Conservation (phyloP, 1,140 invertebrate species). For the Bombus cullumanus region DNA sequence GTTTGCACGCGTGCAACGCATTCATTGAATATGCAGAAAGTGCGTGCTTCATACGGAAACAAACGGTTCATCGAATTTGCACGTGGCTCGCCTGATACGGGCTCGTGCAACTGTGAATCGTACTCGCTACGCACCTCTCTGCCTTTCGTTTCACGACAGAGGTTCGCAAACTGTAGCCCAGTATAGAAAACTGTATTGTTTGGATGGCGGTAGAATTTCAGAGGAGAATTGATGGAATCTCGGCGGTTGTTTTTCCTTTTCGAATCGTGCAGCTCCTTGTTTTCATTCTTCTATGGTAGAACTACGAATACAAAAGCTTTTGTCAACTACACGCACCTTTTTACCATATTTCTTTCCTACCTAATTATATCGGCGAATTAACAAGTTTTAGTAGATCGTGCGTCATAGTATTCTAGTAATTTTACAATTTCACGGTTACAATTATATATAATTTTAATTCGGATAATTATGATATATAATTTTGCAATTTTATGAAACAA, state of each 20-base stretch:
- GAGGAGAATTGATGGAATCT: neutral
- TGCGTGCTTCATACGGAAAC: slow-evolving; percentile 34
- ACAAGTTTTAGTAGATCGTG: too few species aligned
- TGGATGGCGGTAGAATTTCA: neutral
- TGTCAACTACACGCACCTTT: neutral
- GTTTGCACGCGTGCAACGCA: slow-evolving; percentile 4
- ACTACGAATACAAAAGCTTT: neutral
- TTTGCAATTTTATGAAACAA: too few species aligned
- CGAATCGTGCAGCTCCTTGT: neutral
- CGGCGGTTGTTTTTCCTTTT: neutral
- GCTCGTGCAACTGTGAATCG: slow-evolving; percentile 4
- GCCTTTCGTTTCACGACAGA: neutral
- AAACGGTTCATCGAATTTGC: slow-evolving; percentile 43
- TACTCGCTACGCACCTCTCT: neutral
- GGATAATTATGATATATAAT: too few species aligned
- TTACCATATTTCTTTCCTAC: too few species aligned
- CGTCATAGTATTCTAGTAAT: too few species aligned
- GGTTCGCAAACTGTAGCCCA: neutral
- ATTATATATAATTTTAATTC: too few species aligned
- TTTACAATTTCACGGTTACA: too few species aligned
- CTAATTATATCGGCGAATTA: too few species aligned
- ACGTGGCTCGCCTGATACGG: slow-evolving; percentile 17
- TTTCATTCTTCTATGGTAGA: too few species aligned
- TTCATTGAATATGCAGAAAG: slow-evolving; percentile 40
- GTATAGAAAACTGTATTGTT: neutral